Percentiles rank a stretch among this genome's conserved stretches.
Conservation (phyloP, 2,113 vertebrate species). For the Sebastes fasciatus region DNA sequence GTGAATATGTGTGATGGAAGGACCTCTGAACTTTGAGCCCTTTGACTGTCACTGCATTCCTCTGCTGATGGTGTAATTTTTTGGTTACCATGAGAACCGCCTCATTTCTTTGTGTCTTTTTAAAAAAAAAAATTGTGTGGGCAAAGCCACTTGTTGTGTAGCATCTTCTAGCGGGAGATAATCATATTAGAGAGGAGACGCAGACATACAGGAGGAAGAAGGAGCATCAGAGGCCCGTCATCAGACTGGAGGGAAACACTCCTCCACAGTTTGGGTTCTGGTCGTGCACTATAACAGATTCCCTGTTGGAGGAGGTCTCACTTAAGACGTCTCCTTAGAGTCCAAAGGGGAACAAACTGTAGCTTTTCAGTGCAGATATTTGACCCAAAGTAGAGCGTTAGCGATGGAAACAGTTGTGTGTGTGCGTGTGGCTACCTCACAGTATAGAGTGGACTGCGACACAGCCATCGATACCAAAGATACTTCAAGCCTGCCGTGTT, state of each 20-base stretch:
- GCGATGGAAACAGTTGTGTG: conserved; percentile 53
- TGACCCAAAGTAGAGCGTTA: conserved; percentile 59
- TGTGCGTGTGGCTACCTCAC: conserved; percentile 94
- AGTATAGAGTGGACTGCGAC: conserved; percentile 90
- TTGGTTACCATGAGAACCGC: conserved; percentile 70
- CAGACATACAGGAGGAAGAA: conserved; percentile 46
- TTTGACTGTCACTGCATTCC: conserved; percentile 71
- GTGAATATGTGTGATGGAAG: conserved; percentile 68
- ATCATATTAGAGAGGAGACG: conserved; percentile 77
- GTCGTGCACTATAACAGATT: conserved; percentile 51
- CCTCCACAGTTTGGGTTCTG: conserved; percentile 35
- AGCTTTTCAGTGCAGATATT: conserved; percentile 59
- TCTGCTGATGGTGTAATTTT: conserved; percentile 68
- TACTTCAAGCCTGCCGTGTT: conserved; percentile 86
- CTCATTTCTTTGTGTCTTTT: conserved; percentile 61
- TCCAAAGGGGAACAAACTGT: conserved; percentile 44
- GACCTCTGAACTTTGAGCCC: conserved; percentile 75
- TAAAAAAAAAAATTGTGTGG: conserved; percentile 23
- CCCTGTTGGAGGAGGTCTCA: conserved; percentile 37
- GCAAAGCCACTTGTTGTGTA: conserved; percentile 78
- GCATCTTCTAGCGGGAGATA: conserved; percentile 84
- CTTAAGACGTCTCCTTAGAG: conserved; percentile 20
- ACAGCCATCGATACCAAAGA: conserved; percentile 98
- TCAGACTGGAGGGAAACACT: conserved; percentile 38
- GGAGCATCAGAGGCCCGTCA: conserved; percentile 42